These are phyloP conservation scores for Silurus meridionalis DNA, from an alignment of 2,113 vertebrate species.

Conservation along the genomic window DNA sequence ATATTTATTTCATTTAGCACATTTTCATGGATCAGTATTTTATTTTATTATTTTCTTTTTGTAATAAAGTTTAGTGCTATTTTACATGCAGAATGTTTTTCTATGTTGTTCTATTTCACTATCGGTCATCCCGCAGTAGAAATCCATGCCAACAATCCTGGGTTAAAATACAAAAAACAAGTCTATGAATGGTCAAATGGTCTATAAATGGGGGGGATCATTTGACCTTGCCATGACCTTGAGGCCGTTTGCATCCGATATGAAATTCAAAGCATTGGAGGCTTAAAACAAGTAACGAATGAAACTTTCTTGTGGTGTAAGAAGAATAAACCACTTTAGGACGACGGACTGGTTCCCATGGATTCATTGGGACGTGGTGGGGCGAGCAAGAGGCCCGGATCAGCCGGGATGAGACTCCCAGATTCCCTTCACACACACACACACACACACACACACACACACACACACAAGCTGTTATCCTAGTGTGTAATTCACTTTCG, in stretches of 20 bases:
- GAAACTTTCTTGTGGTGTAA: not conserved
- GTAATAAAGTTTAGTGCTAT: no score
- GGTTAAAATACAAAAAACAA: no score
- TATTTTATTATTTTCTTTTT: no score
- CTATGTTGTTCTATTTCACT: no score
- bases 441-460: conserved; percentile 30
- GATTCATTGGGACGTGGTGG: conserved; percentile 20
- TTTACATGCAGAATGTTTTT: no score
- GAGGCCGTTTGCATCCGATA: not conserved
- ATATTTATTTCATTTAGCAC: no score
- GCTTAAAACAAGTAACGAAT: not conserved
- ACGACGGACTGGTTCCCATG: not conserved
- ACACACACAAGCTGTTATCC: conserved; percentile 27
- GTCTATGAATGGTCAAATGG: no score
- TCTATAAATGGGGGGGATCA: no score
- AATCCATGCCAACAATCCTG: no score
- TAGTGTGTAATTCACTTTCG: conserved; percentile 33
- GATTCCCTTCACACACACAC: conserved; percentile 2
- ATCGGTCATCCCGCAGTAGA: no score
- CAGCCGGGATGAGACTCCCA: conserved; percentile 3
- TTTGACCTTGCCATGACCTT: not conserved
- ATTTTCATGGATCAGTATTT: no score
- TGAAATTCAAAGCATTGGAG: not conserved
- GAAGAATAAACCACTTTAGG: not conserved
- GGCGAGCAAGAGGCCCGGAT: conserved; percentile 15